phyloP scores from a whole-genome alignment of 2,888 invertebrate species.

The Saturnia pavonia region DNA sequence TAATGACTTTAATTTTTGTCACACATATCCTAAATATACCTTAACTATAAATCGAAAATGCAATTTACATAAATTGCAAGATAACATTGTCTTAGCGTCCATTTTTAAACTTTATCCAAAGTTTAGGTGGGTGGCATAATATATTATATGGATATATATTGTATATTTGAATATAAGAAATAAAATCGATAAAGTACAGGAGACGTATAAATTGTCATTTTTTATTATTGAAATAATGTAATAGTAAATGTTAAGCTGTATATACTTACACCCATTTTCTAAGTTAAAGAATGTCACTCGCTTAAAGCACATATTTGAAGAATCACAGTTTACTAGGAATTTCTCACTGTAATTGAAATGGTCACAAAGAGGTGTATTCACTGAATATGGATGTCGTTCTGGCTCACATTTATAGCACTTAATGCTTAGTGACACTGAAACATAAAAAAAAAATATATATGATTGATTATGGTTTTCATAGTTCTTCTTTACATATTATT shows the following conservation, averaged over 20 bases:
- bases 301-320: constrained; percentile 91
- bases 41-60: too few species aligned
- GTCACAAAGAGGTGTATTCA: constrained; percentile 79
- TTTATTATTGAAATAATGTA: too few species aligned
- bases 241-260: neutral
- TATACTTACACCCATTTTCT: constrained; percentile 82
- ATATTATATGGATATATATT: too few species aligned
- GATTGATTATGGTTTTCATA: neutral
- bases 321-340: constrained; percentile 85
- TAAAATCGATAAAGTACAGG: neutral
- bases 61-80: too few species aligned
- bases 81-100: too few species aligned
- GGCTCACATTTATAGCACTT: constrained; percentile 61
- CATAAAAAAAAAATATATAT: constrained; percentile 15
- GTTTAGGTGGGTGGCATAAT: too few species aligned
- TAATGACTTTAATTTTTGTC: too few species aligned
- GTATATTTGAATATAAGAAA: too few species aligned
- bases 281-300: constrained; percentile 82
- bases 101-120: too few species aligned
- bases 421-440: constrained; percentile 57
- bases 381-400: constrained; percentile 33
- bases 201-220: neutral
- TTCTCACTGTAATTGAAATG: constrained; percentile 84
- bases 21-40: too few species aligned
- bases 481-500: neutral